Conservation (phyloP, 2,888 invertebrate genomes). For the Callyntrura guangdongensis region DNA sequence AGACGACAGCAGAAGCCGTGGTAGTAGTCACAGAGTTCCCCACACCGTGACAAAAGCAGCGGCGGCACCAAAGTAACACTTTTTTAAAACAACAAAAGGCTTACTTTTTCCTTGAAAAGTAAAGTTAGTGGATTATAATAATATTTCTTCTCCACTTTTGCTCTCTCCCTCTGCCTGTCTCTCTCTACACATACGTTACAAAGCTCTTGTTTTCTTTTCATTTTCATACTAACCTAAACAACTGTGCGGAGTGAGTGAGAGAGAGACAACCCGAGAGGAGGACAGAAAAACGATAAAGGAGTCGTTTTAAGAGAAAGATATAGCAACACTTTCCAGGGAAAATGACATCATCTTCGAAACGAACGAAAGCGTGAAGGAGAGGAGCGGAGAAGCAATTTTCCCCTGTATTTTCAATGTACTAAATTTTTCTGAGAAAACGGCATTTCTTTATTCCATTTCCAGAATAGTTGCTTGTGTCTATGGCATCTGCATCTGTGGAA, state of each 20-base stretch:
- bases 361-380: background rate
- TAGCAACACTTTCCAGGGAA: slow-evolving; percentile 35
- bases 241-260: slow-evolving; percentile 4
- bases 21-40: background rate
- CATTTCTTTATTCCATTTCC: background rate
- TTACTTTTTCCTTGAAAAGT: slow-evolving; percentile 29
- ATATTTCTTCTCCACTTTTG: slow-evolving; percentile 31
- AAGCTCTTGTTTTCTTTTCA: slow-evolving; percentile 54
- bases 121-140: slow-evolving; percentile 49
- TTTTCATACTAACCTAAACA: slow-evolving; percentile 40
- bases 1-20: background rate
- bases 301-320: slow-evolving; percentile 30
- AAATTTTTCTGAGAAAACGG: slow-evolving; percentile 21
- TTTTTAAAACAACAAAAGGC: slow-evolving; percentile 45
- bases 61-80: background rate
- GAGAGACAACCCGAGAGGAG: background rate
- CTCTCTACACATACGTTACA: background rate
- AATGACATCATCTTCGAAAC: slow-evolving; percentile 43
- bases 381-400: background rate
- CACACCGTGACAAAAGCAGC: background rate
- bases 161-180: background rate
- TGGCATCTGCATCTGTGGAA: slow-evolving; percentile 22
- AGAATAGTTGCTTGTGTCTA: background rate
- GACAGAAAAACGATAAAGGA: slow-evolving; percentile 29
- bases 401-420: slow-evolving; percentile 1